A percentile compares a stretch with the other conserved stretches of the same genome.
Conservation (phyloP, 2,113 vertebrate genomes). For the Circaetus cinerascens region DNA sequence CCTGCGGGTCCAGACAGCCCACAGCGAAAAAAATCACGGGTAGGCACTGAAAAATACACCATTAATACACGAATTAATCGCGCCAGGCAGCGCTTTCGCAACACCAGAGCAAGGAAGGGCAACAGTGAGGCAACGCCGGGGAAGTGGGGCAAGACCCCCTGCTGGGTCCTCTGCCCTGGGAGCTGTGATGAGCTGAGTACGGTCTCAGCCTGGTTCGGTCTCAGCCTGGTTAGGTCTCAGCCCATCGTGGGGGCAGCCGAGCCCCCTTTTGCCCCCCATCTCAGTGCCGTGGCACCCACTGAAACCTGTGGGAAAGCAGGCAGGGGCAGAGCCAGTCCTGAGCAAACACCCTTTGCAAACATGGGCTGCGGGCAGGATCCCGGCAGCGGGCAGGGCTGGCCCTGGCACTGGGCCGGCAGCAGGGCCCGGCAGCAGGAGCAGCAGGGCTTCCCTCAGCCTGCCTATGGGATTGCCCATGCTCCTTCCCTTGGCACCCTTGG, state of each 20-base stretch:
- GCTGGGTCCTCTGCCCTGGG: rapidly evolving
- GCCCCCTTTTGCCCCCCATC: not conserved
- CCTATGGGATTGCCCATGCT: rapidly evolving
- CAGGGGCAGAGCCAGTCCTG: not conserved
- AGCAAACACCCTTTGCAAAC: slow-evolving; percentile 33
- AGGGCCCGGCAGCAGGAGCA: not conserved
- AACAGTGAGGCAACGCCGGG: not conserved
- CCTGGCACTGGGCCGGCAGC: not conserved
- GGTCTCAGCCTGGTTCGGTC: not conserved
- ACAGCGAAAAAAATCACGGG: too few relatives aligned
- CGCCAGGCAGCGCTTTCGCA: not conserved
- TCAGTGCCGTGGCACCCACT: rapidly evolving
- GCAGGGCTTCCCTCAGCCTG: not conserved
- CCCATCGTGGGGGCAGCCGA: rapidly evolving
- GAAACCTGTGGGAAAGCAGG: not conserved
- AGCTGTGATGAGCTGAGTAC: not conserved
- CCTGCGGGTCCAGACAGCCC: too few relatives aligned
- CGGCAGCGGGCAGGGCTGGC: not conserved
- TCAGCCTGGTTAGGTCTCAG: not conserved
- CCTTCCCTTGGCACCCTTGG: not conserved
- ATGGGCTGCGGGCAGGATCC: not conserved
- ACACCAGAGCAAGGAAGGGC: not conserved
- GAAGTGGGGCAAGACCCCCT: not conserved
- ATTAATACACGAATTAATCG: not conserved
- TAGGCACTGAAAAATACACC: too few relatives aligned